Evolutionary conservation across 2,797 vertebrate species (phyloP).

Genomic region (Macroramphosus scolopax): DNA sequence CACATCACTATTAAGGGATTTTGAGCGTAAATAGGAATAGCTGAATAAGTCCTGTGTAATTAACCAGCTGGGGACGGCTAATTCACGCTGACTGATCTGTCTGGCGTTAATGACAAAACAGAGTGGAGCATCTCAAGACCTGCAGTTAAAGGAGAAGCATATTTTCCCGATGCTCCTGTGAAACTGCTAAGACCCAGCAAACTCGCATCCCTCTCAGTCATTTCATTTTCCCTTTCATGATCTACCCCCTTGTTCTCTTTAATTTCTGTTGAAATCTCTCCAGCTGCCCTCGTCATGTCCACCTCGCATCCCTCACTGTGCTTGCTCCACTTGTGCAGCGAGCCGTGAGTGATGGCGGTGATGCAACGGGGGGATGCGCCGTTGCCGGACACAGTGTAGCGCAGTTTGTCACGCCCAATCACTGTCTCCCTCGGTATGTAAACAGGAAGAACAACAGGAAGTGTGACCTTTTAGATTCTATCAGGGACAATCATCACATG

Average conservation of each 20-base stretch:
- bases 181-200: constrained; percentile 11
- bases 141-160: neutral
- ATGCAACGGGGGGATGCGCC: constrained; percentile 59
- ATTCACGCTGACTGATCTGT: constrained; percentile 3
- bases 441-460: constrained; percentile 48
- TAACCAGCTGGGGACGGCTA: neutral
- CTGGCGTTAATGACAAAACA: too few species aligned
- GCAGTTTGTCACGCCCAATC: constrained; percentile 40
- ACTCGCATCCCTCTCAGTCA: too few species aligned
- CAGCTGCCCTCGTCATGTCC: constrained; percentile 40
- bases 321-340: constrained; percentile 64
- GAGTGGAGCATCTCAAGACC: neutral
- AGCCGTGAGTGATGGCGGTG: constrained; percentile 66
- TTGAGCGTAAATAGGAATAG: constrained; percentile 5
- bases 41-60: neutral
- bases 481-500: neutral
- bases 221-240: constrained; percentile 5
- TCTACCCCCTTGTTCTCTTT: constrained; percentile 15
- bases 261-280: constrained; percentile 42
- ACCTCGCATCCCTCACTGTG: constrained; percentile 28
- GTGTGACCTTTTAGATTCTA: constrained; percentile 19
- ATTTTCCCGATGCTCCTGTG: constrained; percentile 2
- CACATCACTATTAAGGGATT: neutral
- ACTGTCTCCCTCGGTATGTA: constrained; percentile 12
- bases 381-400: constrained; percentile 2